Percentiles rank a stretch among this genome's conserved stretches.
Conservation (phyloP, 2,888 invertebrate species). For the Heliconius cydno region DNA sequence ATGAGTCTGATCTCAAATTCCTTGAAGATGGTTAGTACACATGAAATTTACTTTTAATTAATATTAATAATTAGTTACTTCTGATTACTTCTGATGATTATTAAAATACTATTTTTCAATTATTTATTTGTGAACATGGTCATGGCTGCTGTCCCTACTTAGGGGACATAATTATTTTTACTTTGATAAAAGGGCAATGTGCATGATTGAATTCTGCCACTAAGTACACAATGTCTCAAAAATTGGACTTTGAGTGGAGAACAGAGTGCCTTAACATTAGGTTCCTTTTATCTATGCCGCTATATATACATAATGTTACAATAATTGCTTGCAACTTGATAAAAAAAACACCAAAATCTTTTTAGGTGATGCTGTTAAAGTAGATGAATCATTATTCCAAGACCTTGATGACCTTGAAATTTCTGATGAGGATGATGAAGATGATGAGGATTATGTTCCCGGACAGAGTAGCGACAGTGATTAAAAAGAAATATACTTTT, state of each 20-base stretch:
- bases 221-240: no score
- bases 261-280: no score
- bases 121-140: no score
- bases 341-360: constrained; percentile 41
- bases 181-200: no score
- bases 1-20: constrained; percentile 98
- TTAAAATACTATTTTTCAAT: no score
- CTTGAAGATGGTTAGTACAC: constrained; percentile 89
- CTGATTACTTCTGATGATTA: no score
- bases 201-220: no score
- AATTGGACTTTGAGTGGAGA: no score
- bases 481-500: constrained; percentile 54
- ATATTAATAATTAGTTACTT: background rate
- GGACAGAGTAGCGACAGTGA: constrained; percentile 79
- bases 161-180: no score
- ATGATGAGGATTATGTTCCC: constrained; percentile 85
- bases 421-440: constrained; percentile 84
- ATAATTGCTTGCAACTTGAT: no score
- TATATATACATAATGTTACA: background rate
- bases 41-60: background rate
- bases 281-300: no score
- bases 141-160: no score
- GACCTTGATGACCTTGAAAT: constrained; percentile 92
- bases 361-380: constrained; percentile 91
- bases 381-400: constrained; percentile 96